Percentiles rank a stretch among this genome's conserved stretches.
Conservation (phyloP, 2,797 vertebrate species). For the Salarias fasciatus region DNA sequence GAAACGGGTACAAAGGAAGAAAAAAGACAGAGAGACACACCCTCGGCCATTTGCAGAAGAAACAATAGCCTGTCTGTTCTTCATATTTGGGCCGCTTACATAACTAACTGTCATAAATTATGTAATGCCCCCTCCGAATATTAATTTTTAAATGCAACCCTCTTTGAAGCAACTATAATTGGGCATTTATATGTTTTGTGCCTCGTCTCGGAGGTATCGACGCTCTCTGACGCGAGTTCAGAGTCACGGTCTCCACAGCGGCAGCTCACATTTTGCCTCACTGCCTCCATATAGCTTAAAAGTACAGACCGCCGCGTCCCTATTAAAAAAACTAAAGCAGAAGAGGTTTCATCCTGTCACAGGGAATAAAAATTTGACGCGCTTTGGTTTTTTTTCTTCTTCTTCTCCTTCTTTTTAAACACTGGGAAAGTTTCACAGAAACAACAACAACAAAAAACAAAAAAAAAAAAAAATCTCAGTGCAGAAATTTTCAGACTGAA, state of each 20-base stretch:
- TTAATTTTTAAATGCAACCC: conserved; percentile 74
- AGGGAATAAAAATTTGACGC: conserved; percentile 44
- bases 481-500: conserved; percentile 26
- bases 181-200: conserved; percentile 75
- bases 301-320: conserved; percentile 23
- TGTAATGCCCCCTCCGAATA: conserved; percentile 50
- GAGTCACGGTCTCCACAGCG: conserved; percentile 41
- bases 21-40: conserved; percentile 19
- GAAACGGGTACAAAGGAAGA: neutral
- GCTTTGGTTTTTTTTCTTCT: conserved; percentile 2
- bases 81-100: conserved; percentile 69
- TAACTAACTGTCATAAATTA: conserved; percentile 69
- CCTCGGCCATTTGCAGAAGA: conserved; percentile 39
- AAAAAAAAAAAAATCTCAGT: conserved; percentile 9
- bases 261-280: conserved; percentile 18
- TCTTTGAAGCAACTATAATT: conserved; percentile 79
- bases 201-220: conserved; percentile 56
- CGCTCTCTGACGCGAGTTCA: conserved; percentile 48
- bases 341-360: conserved; percentile 39
- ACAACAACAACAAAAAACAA: neutral
- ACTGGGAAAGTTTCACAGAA: conserved; percentile 44
- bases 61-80: conserved; percentile 56
- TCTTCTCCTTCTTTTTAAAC: conserved; percentile 14
- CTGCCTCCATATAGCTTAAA: conserved; percentile 35
- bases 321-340: conserved; percentile 51